Evolutionary conservation across 1,140 invertebrate species (phyloP), one percentile per base, ranked within the genome.

Genomic region (Holotrichia oblita): DNA sequence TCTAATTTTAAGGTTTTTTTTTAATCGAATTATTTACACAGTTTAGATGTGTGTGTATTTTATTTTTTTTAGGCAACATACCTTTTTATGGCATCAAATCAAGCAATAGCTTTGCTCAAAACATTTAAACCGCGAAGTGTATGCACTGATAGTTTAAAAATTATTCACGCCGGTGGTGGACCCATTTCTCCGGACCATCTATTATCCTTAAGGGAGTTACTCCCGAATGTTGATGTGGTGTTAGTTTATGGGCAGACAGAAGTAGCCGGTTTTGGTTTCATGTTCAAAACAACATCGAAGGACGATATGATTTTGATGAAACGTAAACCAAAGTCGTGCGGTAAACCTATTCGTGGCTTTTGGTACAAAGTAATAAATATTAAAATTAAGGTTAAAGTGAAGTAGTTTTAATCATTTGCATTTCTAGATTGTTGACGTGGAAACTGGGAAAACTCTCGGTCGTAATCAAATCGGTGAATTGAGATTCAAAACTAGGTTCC

Each of bases 401-500:
- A n/a, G 9, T 72, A 22, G 8, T 40, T 48, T 48, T 17, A 10
- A 64, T 64, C n/a, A 0, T n/a, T 2, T 20, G 59, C 20, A 64
- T 55, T 79, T 44, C 27, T 64, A 79, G 78, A 20, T 79, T 14
- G 82, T 89, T 24, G 85, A 90, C 84, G 12, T 85, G 27, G 85
- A 90, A 55, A 89, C 87, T 17, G 86, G 87, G 55, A 79, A 87
- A 81, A 64, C 83, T 72, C 80, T 90, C 40, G 89, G 89, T 1
- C 85, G 88, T 0, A 85, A 89, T 59, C 80, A 88, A 81, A 78
- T 81, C 77, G 92, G 92, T 24, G 92, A 93, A 85, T 82, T 93
- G 22, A 90, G 88, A 64, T 80, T 90, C 6, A 88, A 88, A 78
- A 87, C 89, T 6, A 87, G 88, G 0, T 85, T 88, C 61, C 82